Evolutionary conservation across 2,888 invertebrate genomes (phyloP).

Genomic region (Bombylius major): DNA sequence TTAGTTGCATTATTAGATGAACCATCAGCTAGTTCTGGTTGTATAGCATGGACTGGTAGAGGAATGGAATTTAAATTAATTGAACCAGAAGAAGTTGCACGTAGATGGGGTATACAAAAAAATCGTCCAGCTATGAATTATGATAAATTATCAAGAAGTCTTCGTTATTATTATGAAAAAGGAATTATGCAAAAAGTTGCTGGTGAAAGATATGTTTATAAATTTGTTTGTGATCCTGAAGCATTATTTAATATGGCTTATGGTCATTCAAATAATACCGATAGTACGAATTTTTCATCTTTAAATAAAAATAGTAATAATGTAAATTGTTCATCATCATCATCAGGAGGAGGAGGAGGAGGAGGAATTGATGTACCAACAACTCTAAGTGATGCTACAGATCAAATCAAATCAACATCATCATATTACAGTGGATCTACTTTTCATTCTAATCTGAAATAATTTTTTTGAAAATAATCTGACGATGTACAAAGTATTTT

Average conservation of each 20-base stretch:
- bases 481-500: too few relatives aligned
- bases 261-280: slow-evolving; percentile 15
- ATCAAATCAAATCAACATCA: background rate
- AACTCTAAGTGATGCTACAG: background rate
- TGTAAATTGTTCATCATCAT: too few relatives aligned
- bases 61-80: slow-evolving; percentile 93
- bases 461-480: background rate
- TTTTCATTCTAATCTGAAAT: background rate
- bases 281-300: background rate
- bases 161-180: slow-evolving; percentile 95
- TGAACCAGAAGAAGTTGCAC: slow-evolving; percentile 91
- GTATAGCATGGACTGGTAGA: slow-evolving; percentile 89
- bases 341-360: background rate
- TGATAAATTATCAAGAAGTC: slow-evolving; percentile 83
- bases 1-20: slow-evolving; percentile 69
- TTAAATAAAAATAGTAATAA: background rate
- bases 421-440: background rate
- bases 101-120: slow-evolving; percentile 92
- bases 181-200: slow-evolving; percentile 99
- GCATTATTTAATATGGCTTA: slow-evolving; percentile 77
- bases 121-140: slow-evolving; percentile 97
- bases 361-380: background rate
- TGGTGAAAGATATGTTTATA: slow-evolving; percentile 91
- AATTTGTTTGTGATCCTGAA: slow-evolving; percentile 91
- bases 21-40: slow-evolving; percentile 54